Percentiles rank a stretch among this genome's conserved stretches.
phyloP scores from a whole-genome alignment of 2,113 vertebrate genomes.

The Hyaena hyaena region DNA sequence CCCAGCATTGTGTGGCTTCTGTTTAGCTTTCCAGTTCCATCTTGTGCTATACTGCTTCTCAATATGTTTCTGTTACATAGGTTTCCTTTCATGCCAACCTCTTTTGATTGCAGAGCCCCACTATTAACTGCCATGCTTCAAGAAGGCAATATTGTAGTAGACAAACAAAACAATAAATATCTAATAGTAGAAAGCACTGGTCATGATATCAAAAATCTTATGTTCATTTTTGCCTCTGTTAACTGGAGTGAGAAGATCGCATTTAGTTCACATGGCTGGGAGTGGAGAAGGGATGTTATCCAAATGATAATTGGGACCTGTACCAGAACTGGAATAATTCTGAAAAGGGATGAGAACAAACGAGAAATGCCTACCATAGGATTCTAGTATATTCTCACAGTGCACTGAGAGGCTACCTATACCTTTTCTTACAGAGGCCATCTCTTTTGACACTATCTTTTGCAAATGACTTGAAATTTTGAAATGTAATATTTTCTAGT shows the following conservation, averaged over 20 bases:
- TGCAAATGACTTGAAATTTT: constrained; percentile 75
- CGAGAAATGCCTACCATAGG: not conserved
- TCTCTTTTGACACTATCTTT: constrained; percentile 55
- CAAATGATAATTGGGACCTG: not conserved
- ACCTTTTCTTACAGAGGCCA: constrained; percentile 1
- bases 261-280: not conserved
- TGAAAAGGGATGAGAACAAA: not conserved
- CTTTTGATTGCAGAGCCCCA: not conserved
- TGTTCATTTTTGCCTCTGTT: not conserved
- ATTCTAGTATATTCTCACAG: not conserved
- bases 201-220: not conserved
- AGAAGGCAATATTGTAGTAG: not conserved
- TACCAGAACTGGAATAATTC: not conserved
- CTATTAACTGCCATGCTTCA: not conserved
- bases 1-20: not conserved
- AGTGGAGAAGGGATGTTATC: not conserved
- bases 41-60: not conserved
- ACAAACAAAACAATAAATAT: not conserved
- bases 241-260: not conserved
- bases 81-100: not conserved
- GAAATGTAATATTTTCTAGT: constrained; percentile 79
- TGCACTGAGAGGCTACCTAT: not conserved
- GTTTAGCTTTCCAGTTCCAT: not conserved
- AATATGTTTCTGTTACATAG: not conserved
- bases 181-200: not conserved